Evolutionary conservation across 35 echinoderm and acorn worm genomes (phyloP).

Genomic region (Hemicentrotus pulcherrimus): DNA sequence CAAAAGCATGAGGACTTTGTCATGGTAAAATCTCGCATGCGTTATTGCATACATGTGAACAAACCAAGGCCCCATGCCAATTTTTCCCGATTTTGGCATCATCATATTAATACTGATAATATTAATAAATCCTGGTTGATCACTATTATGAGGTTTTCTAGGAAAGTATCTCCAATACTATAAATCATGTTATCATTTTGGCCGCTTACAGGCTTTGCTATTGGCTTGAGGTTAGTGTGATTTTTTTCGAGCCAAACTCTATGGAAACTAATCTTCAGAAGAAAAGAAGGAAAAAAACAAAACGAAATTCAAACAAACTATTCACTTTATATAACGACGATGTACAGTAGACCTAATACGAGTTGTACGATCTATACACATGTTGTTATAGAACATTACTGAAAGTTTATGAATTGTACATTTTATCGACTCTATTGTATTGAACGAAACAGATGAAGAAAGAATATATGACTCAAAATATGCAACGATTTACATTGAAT

Average conservation of each 20-base stretch:
- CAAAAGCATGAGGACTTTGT: neutral
- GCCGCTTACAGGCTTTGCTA: neutral
- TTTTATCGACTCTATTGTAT: neutral
- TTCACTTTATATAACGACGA: too few relatives aligned
- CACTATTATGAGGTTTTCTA: neutral
- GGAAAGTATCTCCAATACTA: neutral
- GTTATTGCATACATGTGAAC: neutral
- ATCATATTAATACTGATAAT: neutral
- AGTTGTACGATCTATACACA: neutral
- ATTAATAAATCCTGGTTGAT: neutral
- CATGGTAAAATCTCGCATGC: neutral
- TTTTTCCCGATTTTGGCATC: neutral
- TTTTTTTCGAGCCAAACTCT: neutral
- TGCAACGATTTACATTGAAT: neutral
- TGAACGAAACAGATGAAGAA: neutral
- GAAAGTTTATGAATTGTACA: neutral
- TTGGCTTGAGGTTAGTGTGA: neutral
- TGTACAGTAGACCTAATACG: neutral
- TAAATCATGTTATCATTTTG: neutral
- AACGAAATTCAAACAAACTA: too few relatives aligned
- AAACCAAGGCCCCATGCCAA: neutral
- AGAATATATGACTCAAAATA: neutral
- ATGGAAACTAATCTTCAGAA: neutral
- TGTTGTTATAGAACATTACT: neutral
- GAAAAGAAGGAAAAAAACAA: neutral